Percentiles rank a stretch among this genome's conserved stretches.
phyloP scores from a whole-genome alignment of 2,888 invertebrate species.

The Cacoxenus indagator region DNA sequence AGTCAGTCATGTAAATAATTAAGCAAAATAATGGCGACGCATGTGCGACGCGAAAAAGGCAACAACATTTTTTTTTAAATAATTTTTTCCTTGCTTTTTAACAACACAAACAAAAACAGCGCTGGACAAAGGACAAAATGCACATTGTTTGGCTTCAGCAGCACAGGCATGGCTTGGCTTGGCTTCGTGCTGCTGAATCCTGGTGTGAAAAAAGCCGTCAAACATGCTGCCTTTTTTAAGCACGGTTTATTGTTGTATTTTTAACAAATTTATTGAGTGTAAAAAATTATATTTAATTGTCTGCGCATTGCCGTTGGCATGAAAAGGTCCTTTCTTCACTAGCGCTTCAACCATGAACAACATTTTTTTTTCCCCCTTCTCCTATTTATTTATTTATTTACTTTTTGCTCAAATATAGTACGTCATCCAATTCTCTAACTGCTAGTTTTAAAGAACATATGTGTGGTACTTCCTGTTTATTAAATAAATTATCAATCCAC shows the following conservation, averaged over 20 bases:
- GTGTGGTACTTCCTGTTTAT: no score
- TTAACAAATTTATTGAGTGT: conserved; percentile 62
- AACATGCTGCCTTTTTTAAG: conserved; percentile 30
- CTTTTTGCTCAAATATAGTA: no score
- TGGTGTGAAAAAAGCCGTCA: conserved; percentile 44
- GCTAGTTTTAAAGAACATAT: no score
- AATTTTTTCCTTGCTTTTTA: conserved; percentile 39
- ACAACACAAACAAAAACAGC: conserved; percentile 19
- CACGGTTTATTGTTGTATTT: conserved; percentile 37
- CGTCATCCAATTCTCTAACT: no score
- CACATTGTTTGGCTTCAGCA: conserved; percentile 46
- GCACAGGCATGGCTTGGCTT: neutral
- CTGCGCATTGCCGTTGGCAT: conserved; percentile 24
- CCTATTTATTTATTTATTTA: no score
- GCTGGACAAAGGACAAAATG: conserved; percentile 51
- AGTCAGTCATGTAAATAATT: conserved; percentile 61
- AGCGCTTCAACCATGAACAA: neutral
- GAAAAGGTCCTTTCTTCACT: neutral
- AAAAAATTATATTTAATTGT: conserved; percentile 54
- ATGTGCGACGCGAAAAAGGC: conserved; percentile 38
- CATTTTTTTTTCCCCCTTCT: no score
- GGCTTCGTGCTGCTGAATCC: conserved; percentile 35
- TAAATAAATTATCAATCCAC: no score
- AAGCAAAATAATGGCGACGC: conserved; percentile 59
- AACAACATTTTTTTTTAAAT: conserved; percentile 37